phyloP scores from a whole-genome alignment of 2,797 vertebrate species.

The Scolopax rusticola region DNA sequence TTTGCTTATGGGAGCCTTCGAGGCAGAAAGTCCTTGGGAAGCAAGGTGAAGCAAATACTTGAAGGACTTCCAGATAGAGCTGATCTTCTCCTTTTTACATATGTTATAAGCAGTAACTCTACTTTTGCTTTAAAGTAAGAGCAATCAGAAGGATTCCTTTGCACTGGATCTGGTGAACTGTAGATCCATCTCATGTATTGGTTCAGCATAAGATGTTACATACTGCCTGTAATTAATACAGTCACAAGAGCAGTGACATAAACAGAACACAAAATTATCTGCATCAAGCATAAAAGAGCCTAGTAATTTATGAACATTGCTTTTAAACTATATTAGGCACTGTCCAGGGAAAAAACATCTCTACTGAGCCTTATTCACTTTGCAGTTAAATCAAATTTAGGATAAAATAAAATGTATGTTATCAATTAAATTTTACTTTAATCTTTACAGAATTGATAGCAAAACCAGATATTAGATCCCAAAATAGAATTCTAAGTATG shows the following conservation, averaged over 20 bases:
- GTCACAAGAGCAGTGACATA: not conserved
- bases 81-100: not conserved
- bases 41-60: not conserved
- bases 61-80: not conserved
- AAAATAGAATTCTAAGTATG: not conserved
- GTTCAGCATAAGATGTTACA: not conserved
- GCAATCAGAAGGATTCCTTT: slow-evolving; percentile 14
- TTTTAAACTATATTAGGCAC: not conserved
- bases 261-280: not conserved
- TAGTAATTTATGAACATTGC: not conserved
- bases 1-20: not conserved
- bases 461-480: not conserved
- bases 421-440: not conserved
- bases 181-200: not conserved
- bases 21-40: not conserved
- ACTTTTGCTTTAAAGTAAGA: slow-evolving; percentile 33
- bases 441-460: not conserved
- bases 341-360: too few relatives aligned
- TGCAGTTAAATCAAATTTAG: not conserved
- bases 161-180: not conserved
- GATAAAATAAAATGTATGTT: not conserved
- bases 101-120: not conserved
- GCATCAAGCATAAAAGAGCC: not conserved
- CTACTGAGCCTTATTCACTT: not conserved
- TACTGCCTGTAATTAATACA: not conserved